Evolutionary conservation across 1,140 invertebrate genomes (phyloP).

Genomic region (Zaprionus nigranus): DNA sequence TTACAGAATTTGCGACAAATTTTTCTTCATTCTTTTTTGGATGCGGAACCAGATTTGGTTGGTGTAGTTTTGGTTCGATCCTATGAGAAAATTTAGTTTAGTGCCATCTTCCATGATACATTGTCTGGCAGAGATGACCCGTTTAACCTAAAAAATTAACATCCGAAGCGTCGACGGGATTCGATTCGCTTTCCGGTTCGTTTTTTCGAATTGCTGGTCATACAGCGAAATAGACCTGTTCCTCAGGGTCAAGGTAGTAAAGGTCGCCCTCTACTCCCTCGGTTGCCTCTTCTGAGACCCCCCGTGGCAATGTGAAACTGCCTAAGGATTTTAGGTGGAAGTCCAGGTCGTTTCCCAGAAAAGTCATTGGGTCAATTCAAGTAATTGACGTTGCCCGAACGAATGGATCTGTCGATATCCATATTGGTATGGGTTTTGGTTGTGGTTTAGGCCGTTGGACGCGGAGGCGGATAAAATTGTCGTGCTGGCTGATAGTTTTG

Average conservation of each 20-base stretch:
- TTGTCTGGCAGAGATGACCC: constrained; percentile 6
- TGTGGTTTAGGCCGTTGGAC: neutral
- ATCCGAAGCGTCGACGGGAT: constrained; percentile 2
- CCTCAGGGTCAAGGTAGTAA: neutral
- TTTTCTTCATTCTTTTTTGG: constrained; percentile 1
- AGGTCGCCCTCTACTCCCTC: neutral
- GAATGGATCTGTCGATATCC: constrained; percentile 1
- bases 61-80: constrained; percentile 10
- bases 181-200: constrained; percentile 8
- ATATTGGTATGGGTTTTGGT: constrained; percentile 8
- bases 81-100: constrained; percentile 6
- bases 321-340: constrained; percentile 1
- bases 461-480: too few species aligned
- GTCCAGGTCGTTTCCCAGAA: neutral
- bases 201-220: constrained; percentile 6
- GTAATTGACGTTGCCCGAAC: neutral
- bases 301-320: neutral
- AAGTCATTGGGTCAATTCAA: constrained; percentile 2
- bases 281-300: too few species aligned
- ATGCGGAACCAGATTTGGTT: neutral
- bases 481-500: too few species aligned
- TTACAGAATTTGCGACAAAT: constrained; percentile 5
- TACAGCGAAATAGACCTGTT: constrained; percentile 3
- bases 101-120: neutral
- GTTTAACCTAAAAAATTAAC: constrained; percentile 12